Evolutionary conservation across 2,797 vertebrate genomes (phyloP), one percentile per base, ranked within the genome.

Genomic region (Gymnopithys bicolor): DNA sequence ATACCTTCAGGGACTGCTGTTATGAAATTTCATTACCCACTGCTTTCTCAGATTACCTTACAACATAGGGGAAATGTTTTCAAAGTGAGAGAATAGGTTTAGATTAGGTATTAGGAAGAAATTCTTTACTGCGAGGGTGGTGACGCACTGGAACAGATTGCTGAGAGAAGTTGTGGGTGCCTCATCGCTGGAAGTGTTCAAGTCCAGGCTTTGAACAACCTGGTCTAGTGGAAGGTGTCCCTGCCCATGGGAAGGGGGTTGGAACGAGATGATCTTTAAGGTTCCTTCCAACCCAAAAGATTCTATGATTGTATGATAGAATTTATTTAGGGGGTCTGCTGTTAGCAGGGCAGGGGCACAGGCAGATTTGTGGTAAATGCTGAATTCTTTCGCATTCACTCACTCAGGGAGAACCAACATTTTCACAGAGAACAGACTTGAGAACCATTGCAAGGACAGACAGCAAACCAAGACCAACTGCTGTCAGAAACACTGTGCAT

Each of bases 31-130:
- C 27, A 58, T 49, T 60, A 41, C 2, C 5, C 15, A 52, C 1
- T 1, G 27, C 58, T 68, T 86, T 60, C 55, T 75, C 9, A 5
- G 15, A 49, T 80, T 76, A 41, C 79, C 58, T 14, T 18, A 32
- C 0, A 0, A 56, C 1, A 49, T 10, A 9, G 14, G 7, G 14
- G 10, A 10, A 53, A 52, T 0, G 0, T 8, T 18, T 77, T 78
- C 80, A 66, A 51, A 78, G 30, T 11, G 39, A 46, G 14, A 19
- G 14, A 4, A 5, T 43, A 25, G 21, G 9, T 35, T 78, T 71
- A 46, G 30, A 35, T 35, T 7, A 64, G n/a, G 8, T 39, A 71
- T 58, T 22, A 13, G 21, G 24, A 52, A 25, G 25, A 52, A 59
- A 53, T 35, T 53, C 33, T 66, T 90, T 59, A 59, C 66, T 32